A percentile compares a stretch with the other conserved stretches of the same genome.
Conservation (phyloP, 2,113 vertebrate genomes). For the Stigmatopora argus region DNA sequence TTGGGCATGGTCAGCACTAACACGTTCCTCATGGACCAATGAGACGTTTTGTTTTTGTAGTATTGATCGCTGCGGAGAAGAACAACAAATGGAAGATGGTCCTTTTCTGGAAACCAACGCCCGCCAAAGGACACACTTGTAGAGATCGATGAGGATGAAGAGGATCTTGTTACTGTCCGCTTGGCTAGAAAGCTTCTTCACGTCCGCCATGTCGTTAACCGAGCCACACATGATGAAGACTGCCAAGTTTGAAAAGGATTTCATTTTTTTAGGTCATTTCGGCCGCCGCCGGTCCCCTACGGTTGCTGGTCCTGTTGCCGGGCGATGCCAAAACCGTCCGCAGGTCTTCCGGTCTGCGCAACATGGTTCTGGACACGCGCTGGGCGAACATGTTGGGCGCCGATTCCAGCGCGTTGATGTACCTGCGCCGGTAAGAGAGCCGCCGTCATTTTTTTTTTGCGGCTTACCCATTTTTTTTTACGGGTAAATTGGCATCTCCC, state of each 20-base stretch:
- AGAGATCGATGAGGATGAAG: slow-evolving; percentile 87
- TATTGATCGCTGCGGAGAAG: slow-evolving; percentile 73
- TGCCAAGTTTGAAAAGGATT: slow-evolving; percentile 46
- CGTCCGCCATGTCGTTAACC: slow-evolving; percentile 49
- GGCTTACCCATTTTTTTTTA: no score
- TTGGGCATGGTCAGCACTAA: slow-evolving; percentile 82
- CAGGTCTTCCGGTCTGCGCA: slow-evolving; percentile 65
- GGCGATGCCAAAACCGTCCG: slow-evolving; percentile 32
- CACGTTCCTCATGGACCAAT: slow-evolving; percentile 79
- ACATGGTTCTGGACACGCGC: slow-evolving; percentile 26
- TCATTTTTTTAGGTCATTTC: no score
- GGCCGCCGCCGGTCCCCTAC: no score
- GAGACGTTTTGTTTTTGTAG: slow-evolving; percentile 61
- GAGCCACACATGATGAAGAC: slow-evolving; percentile 86
- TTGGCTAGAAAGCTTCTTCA: slow-evolving; percentile 42
- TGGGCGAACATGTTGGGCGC: slow-evolving; percentile 63
- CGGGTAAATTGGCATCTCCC: no score
- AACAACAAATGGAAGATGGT: background rate
- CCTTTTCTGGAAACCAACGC: no score
- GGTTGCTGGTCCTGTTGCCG: slow-evolving; percentile 74
- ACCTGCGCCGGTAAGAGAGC: slow-evolving; percentile 69
- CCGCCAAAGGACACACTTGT: slow-evolving; percentile 75
- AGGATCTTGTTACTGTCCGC: slow-evolving; percentile 67
- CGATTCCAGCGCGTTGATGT: slow-evolving; percentile 82
- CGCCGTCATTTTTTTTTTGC: background rate